Base-by-base conservation (phyloP, 2,888 invertebrate genomes). In the Hemithea aestivaria region DNA sequence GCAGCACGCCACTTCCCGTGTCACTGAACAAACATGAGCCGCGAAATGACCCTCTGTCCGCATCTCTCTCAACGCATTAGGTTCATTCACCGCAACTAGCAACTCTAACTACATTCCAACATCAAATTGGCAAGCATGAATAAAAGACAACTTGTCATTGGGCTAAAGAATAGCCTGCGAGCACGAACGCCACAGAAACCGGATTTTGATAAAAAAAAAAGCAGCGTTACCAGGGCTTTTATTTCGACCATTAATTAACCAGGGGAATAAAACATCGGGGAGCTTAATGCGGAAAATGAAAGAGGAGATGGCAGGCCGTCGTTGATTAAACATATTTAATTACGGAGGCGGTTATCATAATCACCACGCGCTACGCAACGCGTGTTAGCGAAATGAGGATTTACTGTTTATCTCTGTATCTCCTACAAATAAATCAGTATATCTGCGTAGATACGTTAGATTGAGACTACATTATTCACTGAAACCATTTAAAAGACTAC, bases 1-100 rank as follows among this genome's bases (percentile, higher is more conserved):
- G 78, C 79, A 78, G 55, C 45, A 53, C 54, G 77, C 79, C 78
- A 77, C 71, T 59, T 62, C 59, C 58, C 58, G 60, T 64, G 58
- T 36, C 25, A 34, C 32, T 31, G 42, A 49, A 48, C 53, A 44
- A 41, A 49, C 43, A 52, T 34, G 29, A 34, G 29, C 40, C 40
- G 31, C 44, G 45, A 43, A 48, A 38, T 44, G 39, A 45, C 34
- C 26, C 38, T n/a, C 22, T 40, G 40, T 40, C 30, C 28, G 45
- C 47, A 48, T 36, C 54, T 42, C 60, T 41, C 51, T 48, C 35
- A 33, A 26, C 36, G 29, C 8, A 33, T 31, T 51, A 54, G 61
- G 72, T 66, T 63, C 64, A 69, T 64, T 63, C 58, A 60, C 66
- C 62, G 63, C 45, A 50, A 49, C 51, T 43, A 39, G 42, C 50